Evolutionary conservation across 2,113 vertebrate genomes (phyloP).

Genomic region (Oreochromis aureus): DNA sequence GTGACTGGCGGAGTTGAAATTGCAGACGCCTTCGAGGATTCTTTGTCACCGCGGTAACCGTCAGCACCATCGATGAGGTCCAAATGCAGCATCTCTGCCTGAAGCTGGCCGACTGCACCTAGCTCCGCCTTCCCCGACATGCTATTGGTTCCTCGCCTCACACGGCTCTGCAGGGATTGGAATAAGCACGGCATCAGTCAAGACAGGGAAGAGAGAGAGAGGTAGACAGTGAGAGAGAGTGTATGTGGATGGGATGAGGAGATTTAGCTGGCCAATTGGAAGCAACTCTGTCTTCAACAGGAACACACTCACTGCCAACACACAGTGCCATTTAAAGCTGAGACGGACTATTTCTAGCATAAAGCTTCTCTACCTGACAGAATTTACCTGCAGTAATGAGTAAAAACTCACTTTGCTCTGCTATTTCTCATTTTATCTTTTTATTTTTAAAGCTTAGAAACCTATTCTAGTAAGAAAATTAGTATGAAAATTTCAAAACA

Average conservation of each 20-base stretch:
- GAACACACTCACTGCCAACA: conserved; percentile 29
- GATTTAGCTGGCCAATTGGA: conserved; percentile 57
- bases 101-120: conserved; percentile 80
- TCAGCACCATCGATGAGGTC: conserved; percentile 88
- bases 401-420: background rate
- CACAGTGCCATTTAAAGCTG: conserved; percentile 6
- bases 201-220: background rate
- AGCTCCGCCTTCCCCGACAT: conserved; percentile 74
- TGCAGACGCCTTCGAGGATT: conserved; percentile 57
- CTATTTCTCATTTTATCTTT: background rate
- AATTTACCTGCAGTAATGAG: background rate
- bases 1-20: conserved; percentile 35
- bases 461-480: background rate
- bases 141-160: conserved; percentile 78
- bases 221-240: background rate
- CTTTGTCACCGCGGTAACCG: conserved; percentile 73
- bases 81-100: conserved; percentile 93
- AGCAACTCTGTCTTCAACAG: conserved; percentile 37
- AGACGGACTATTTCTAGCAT: background rate
- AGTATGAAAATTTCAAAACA: background rate
- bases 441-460: background rate
- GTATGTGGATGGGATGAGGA: conserved; percentile 33
- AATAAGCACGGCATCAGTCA: conserved; percentile 29
- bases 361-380: background rate
- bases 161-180: conserved; percentile 78